Evolutionary conservation across 64 coral and sea anemone species (phyloP), one percentile per base, ranked within the genome.

Genomic region (Actinia equina): DNA sequence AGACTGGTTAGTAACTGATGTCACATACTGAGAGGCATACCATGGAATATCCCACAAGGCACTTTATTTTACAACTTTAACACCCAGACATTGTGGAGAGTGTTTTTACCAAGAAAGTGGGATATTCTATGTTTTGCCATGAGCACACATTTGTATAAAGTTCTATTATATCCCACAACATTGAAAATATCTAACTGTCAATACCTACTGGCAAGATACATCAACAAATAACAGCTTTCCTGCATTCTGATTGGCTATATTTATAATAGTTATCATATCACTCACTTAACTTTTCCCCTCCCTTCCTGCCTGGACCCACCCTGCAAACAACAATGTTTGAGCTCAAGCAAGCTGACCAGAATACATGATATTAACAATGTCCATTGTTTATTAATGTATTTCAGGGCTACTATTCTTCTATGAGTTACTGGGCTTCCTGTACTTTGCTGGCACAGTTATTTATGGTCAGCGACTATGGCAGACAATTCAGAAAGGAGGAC

Each of bases 401-500:
- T 30, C 69, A 98, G 96, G 96, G 80, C 53, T 98, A 14, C 69
- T 98, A 22, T 83, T 93, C 13, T 88, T 98, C 71, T 98, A 92
- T 82, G 93, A 98, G 79, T 14, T 98, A 26, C 71, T 98, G 17
- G 92, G 86, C 37, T 94, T 98, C 71, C 79, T 98, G n/a, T 92
- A 94, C 52, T 98, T 98, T 94, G 93, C 93, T 45, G 85, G 85
- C 67, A 90, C 79, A 17, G 88, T 94, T 44, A 89, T 94, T 45
- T 98, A 94, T 90, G 96, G 96, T 20, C 96, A 98, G 25, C 91
- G 96, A 64, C 86, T 98, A 6, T 98, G 96, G 96, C 96, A 94
- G 49, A 98, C 96, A 76, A 89, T 98, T 26, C 84, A 92, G 43
- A 98, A 98, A 78, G 96, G 96, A 87, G 96, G 96, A 17, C 96